Evolutionary conservation across 2,113 vertebrate species (phyloP).

Genomic region (Limnothrissa miodon): DNA sequence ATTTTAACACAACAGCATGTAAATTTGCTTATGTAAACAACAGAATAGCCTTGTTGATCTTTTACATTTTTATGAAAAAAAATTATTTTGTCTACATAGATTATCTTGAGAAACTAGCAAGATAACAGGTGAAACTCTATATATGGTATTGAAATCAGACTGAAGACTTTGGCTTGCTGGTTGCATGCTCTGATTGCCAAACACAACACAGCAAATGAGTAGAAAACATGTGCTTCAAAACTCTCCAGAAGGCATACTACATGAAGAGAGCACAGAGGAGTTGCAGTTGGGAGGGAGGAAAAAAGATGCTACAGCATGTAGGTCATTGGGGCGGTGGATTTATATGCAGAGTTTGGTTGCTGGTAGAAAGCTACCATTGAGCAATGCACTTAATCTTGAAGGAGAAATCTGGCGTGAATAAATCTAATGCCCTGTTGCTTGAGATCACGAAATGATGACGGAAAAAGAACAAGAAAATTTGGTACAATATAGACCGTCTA

Average conservation of each 20-base stretch:
- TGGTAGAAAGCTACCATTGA: too few species aligned
- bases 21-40: not conserved
- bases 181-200: slow-evolving; percentile 52
- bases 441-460: too few species aligned
- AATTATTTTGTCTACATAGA: slow-evolving; percentile 50
- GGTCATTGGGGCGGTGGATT: not conserved
- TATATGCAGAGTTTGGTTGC: slow-evolving; percentile 1
- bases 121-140: slow-evolving; percentile 67
- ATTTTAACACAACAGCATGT: not conserved
- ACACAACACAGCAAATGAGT: slow-evolving; percentile 66
- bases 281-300: not conserved
- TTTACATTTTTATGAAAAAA: too few species aligned
- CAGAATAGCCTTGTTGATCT: not conserved
- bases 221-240: slow-evolving; percentile 67
- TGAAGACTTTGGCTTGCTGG: slow-evolving; percentile 60
- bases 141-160: slow-evolving; percentile 66
- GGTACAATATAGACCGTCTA: too few species aligned
- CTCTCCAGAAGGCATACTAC: slow-evolving; percentile 45
- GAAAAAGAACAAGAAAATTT: too few species aligned
- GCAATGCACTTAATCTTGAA: too few species aligned
- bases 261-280: slow-evolving; percentile 36
- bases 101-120: slow-evolving; percentile 51
- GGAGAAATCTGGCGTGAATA: too few species aligned
- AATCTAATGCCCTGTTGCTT: too few species aligned
- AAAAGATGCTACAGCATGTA: not conserved